A percentile compares a stretch with the other conserved stretches of the same genome.
Conservation (phyloP, 2,797 vertebrate species). For the Pagetopsis macropterus region DNA sequence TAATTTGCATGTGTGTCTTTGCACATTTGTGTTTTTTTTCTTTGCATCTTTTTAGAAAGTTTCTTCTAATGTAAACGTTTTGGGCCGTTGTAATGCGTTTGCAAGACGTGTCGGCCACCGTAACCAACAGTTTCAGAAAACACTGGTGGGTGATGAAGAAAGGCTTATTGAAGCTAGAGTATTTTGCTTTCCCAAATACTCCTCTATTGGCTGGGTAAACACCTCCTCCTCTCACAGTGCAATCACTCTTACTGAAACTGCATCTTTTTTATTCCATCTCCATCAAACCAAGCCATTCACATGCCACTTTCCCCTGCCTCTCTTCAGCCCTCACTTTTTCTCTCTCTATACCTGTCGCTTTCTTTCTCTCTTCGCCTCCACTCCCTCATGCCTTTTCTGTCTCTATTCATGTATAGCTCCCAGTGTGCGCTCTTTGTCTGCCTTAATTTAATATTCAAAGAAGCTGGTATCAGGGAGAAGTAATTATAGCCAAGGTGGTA, state of each 20-base stretch:
- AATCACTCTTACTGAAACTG: conserved; percentile 36
- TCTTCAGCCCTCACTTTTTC: conserved; percentile 7
- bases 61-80: too few species aligned
- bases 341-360: background rate
- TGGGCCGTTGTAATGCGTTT: too few species aligned
- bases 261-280: conserved; percentile 33
- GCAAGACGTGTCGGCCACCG: too few species aligned
- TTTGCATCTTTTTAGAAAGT: too few species aligned
- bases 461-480: conserved; percentile 13
- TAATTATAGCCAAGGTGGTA: conserved; percentile 25
- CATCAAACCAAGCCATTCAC: conserved; percentile 41
- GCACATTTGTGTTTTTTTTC: too few species aligned
- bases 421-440: background rate
- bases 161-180: conserved; percentile 42
- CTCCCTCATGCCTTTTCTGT: conserved; percentile 5
- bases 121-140: background rate
- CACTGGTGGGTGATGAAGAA: conserved; percentile 36
- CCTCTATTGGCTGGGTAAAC: conserved; percentile 13
- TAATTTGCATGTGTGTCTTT: too few species aligned
- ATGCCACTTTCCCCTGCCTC: conserved; percentile 14
- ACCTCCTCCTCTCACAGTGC: conserved; percentile 20
- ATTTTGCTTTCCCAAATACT: conserved; percentile 29
- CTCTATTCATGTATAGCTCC: conserved; percentile 27
- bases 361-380: background rate
- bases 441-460: conserved; percentile 43